Conservation (phyloP, 1,140 invertebrate species). For the Drosophila nigromelanica region DNA sequence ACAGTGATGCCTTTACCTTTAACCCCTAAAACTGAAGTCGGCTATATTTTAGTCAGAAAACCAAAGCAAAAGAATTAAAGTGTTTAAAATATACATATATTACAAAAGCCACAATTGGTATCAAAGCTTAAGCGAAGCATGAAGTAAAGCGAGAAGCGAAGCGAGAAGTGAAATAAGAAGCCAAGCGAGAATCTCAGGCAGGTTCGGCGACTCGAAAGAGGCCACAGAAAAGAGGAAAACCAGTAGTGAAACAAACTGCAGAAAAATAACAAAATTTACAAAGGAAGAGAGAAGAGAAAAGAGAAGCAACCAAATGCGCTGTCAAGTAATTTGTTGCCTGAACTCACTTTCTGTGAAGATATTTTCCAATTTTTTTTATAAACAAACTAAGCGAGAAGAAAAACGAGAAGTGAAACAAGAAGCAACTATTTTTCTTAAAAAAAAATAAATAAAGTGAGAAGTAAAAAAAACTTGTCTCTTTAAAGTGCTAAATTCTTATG, state of each 20-base stretch:
- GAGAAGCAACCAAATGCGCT: not conserved
- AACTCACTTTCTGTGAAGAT: no score
- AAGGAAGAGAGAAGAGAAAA: not conserved
- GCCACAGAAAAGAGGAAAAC: not conserved
- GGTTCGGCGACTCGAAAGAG: not conserved
- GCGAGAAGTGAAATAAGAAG: not conserved
- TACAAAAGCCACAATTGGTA: not conserved
- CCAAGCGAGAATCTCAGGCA: not conserved
- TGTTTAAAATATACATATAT: not conserved
- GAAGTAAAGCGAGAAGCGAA: not conserved
- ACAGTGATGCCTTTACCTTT: slow-evolving; percentile 6
- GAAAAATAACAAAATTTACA: not conserved
- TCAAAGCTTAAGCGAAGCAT: not conserved
- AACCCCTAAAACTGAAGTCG: not conserved
- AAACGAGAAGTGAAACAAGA: not conserved
- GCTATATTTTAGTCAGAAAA: not conserved
- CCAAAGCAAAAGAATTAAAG: not conserved
- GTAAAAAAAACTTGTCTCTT: no score
- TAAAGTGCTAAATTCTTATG: no score
- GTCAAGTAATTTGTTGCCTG: not conserved
- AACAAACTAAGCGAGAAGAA: not conserved
- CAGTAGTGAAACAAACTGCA: not conserved
- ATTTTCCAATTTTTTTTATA: no score
- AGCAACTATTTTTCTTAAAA: no score
- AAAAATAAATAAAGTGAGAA: no score